A percentile compares a stretch with the other conserved stretches of the same genome.
phyloP scores from a whole-genome alignment of 2,888 invertebrate species.

The Argyresthia goedartella region DNA sequence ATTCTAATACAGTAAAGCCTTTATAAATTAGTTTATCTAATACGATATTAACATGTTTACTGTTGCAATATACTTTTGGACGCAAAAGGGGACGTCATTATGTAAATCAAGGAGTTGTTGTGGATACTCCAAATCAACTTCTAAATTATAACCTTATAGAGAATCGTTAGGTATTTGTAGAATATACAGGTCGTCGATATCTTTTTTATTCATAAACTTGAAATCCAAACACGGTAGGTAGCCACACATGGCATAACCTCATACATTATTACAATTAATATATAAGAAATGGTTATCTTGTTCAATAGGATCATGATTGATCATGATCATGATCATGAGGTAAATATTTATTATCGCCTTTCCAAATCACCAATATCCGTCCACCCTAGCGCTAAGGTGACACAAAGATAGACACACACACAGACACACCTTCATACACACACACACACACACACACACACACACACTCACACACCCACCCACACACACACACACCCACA shows the following conservation, averaged over 20 bases:
- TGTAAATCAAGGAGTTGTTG: constrained; percentile 9
- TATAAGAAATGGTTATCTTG: too few species aligned
- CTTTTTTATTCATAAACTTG: not conserved
- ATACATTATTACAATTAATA: constrained; percentile 10
- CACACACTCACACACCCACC: too few species aligned
- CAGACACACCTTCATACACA: too few species aligned
- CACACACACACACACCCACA: too few species aligned
- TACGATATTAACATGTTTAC: constrained; percentile 5
- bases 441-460: too few species aligned
- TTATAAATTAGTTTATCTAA: constrained; percentile 5
- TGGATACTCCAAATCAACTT: constrained; percentile 11
- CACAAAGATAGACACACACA: too few species aligned
- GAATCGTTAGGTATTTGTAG: not conserved
- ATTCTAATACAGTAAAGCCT: constrained; percentile 7
- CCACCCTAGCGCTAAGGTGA: too few species aligned
- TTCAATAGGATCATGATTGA: too few species aligned
- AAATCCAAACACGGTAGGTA: not conserved
- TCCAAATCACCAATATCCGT: too few species aligned
- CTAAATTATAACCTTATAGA: constrained; percentile 7
- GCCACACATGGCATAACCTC: constrained; percentile 14
- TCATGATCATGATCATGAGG: too few species aligned
- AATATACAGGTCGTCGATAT: not conserved
- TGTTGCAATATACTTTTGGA: constrained; percentile 12
- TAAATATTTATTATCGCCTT: too few species aligned
- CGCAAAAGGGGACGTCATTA: constrained; percentile 12